Evolutionary conservation across 2,888 invertebrate genomes (phyloP), one percentile per base, ranked within the genome.

Genomic region (Chymomyza caudatula): DNA sequence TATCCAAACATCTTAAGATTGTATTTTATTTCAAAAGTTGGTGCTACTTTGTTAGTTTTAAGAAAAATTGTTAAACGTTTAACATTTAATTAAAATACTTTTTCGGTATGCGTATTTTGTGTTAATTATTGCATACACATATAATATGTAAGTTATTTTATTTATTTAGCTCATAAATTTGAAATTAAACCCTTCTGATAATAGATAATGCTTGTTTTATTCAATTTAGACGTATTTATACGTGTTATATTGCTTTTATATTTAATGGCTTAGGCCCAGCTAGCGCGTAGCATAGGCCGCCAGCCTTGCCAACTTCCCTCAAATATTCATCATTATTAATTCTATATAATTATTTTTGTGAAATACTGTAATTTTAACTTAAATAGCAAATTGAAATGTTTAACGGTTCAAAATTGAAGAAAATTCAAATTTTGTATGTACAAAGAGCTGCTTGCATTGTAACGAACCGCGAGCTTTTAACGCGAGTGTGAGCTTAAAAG

Each of bases 281-380:
- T 37, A 37, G 11, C 29, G 29, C 11, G 11, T 11, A 37, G 29
- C 29, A 1, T 37, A 11, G 29, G 11, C 11, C n/a, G n/a, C n/a
- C n/a, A n/a, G n/a, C n/a, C 29, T 11, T 37, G 11, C 8, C 11
- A 37, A 11, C 29, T 37, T 8, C 29, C 11, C 8, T 2, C 5
- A 37, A 37, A 37, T 37, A 37, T 37, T 1, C 11, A 37, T 37
- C 2, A 37, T 2, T 8, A 13, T 65, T 73, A 64, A 64, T 64
- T 54, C 51, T 37, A 56, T 71, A 65, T 52, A 49, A 61, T 51
- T 74, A 60, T 65, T 55, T 55, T 23, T 69, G 19, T 69, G 29
- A 72, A 78, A 78, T 79, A 79, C 83, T 85, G 85, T 56, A 66
- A 70, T 68, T 66, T 60, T 65, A 80, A 84, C 81, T 74, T 77